Percentiles rank a stretch among this genome's conserved stretches.
Evolutionary conservation across 2,888 invertebrate species (phyloP).

Genomic region (Invenusta paracnida): DNA sequence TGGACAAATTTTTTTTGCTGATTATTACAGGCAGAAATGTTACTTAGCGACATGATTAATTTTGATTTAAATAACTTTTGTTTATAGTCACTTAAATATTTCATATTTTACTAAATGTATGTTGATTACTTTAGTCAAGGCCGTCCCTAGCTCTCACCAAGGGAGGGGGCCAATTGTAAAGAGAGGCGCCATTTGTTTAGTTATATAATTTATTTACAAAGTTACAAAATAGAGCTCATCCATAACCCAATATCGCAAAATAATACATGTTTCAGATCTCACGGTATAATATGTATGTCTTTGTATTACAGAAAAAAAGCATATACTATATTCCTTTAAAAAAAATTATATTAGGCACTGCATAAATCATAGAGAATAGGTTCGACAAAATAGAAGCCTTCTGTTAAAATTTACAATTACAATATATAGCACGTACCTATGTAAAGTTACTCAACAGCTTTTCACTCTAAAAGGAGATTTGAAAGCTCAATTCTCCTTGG

Average conservation of each 20-base stretch:
- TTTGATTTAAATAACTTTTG: no score
- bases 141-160: neutral
- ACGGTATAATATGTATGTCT: neutral
- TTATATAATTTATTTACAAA: neutral
- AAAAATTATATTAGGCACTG: slow-evolving; percentile 11
- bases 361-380: neutral
- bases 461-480: neutral
- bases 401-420: neutral
- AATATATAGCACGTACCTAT: neutral
- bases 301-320: neutral
- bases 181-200: neutral
- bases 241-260: neutral
- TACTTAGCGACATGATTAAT: no score
- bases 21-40: no score
- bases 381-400: neutral
- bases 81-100: no score
- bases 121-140: no score
- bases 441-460: neutral
- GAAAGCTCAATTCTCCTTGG: slow-evolving; percentile 9
- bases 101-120: no score
- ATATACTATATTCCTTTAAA: neutral
- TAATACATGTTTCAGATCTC: neutral
- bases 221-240: neutral
- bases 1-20: no score
- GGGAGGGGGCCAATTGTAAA: neutral